Evolutionary conservation across 1,140 invertebrate species (phyloP).

Genomic region (Acarapis woodi): DNA sequence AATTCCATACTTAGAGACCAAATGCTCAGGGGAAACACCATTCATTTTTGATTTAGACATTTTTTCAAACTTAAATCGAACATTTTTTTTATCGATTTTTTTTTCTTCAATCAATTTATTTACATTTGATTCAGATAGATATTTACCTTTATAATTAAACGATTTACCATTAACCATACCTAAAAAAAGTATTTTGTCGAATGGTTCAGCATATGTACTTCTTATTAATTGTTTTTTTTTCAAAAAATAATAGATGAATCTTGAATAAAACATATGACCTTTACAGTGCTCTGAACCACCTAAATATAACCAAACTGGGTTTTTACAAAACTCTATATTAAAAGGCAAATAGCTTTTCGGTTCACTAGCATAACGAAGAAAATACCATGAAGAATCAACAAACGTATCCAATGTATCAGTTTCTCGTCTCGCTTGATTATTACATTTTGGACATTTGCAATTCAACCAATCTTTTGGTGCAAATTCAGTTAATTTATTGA

Average conservation of each 20-base stretch:
- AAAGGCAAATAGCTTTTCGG: conserved; percentile 41
- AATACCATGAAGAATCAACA: conserved; percentile 98
- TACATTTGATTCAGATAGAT: conserved; percentile 39
- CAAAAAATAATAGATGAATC: conserved; percentile 80
- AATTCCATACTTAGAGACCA: conserved; percentile 48
- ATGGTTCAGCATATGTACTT: conserved; percentile 39
- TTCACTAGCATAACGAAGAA: conserved; percentile 59
- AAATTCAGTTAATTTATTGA: neutral
- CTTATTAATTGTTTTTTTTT: conserved; percentile 37
- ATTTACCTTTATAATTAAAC: conserved; percentile 46
- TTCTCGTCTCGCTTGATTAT: conserved; percentile 35
- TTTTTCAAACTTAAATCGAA: conserved; percentile 64
- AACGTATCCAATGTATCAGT: conserved; percentile 99
- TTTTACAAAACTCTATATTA: conserved; percentile 25
- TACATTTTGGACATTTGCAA: conserved; percentile 13
- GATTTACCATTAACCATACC: conserved; percentile 80
- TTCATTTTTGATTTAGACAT: conserved; percentile 98
- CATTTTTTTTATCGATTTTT: conserved; percentile 29
- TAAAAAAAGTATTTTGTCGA: conserved; percentile 60
- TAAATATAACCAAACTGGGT: conserved; percentile 84
- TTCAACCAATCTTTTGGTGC: conserved; percentile 8
- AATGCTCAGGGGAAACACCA: conserved; percentile 62
- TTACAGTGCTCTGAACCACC: conserved; percentile 90
- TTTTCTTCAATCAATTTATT: conserved; percentile 15
- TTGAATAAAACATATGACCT: conserved; percentile 81